Base-by-base conservation (phyloP, 2,797 vertebrate species). In the Manis javanica region DNA sequence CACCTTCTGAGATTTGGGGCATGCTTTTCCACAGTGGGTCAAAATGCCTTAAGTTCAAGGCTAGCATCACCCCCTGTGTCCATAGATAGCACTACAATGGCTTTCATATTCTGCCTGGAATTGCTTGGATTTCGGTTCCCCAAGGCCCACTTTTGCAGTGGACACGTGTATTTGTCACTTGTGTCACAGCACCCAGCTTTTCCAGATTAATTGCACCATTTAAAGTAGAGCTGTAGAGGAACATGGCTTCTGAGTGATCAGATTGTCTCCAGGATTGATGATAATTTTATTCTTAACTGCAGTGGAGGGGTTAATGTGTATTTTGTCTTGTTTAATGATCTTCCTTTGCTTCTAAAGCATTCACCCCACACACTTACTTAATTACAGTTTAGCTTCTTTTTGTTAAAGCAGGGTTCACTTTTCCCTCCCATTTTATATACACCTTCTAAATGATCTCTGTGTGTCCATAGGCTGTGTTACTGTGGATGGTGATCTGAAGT, bases 91-190 rank as follows among this genome's bases (percentile, higher is more conserved):
- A 24, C 26, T 7, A 15, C 53, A 63, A 13, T 84, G 79, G 29
- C 55, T 90, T 91, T 78, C 72, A 51, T 78, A 29, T 87, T 94
- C 79, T 95, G 5, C 92, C 55, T 89, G 69, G 18, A 90, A 82
- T 86, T 37, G n/a, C 86, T 94, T 78, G 72, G 57, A 92, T 63
- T 83, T 97, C 85, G 77, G 59, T 64, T 42, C 51, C 82, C n/a
- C 34, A 90, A 89, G 34, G 78, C 74, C 57, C 34, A 78, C 78
- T 77, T 84, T 85, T 18, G 63, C 72, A 59, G 57, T 51, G 37
- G 71, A 81, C 31, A 87, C 69, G 68, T 90, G 71, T 21, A 2
- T 84, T 77, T 87, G 66, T 87, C 75, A 53, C 42, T 95, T 84
- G 51, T 46, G 37, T 82, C 78, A 63, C 42, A 23, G 72, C 16